These are phyloP conservation scores for Ecliptopera silaceata DNA, from an alignment of 2,888 invertebrate genomes.

Conservation along the genomic window DNA sequence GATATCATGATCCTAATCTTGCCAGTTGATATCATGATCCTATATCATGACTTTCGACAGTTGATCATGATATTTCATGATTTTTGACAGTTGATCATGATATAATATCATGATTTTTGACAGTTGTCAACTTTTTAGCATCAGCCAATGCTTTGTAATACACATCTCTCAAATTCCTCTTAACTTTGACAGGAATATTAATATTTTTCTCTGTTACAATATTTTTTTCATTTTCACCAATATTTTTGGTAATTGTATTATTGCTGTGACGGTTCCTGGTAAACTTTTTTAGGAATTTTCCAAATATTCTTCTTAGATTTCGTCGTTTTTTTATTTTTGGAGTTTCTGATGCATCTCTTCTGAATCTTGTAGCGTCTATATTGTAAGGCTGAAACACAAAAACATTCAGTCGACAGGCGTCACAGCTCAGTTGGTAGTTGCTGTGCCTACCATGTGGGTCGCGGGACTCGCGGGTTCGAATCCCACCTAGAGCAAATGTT, in stretches of 20 bases:
- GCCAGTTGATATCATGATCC: too few relatives aligned
- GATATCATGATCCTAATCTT: too few relatives aligned
- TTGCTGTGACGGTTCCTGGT: not conserved
- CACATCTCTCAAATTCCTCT: constrained; percentile 53
- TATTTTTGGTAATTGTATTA: not conserved
- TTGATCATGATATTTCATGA: not conserved
- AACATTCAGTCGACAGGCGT: too few relatives aligned
- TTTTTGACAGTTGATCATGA: too few relatives aligned
- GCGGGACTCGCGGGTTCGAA: too few relatives aligned
- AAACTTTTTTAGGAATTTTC: not conserved
- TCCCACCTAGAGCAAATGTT: too few relatives aligned
- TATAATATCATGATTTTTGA: constrained; percentile 16
- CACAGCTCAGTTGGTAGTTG: too few relatives aligned
- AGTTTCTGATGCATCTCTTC: constrained; percentile 11
- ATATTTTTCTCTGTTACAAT: not conserved
- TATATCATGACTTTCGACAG: too few relatives aligned
- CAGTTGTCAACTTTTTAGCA: constrained; percentile 46
- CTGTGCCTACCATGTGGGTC: too few relatives aligned
- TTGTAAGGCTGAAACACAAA: constrained; percentile 14
- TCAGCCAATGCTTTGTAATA: constrained; percentile 54
- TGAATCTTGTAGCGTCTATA: constrained; percentile 5
- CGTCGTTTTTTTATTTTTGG: not conserved
- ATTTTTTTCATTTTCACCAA: not conserved
- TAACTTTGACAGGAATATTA: constrained; percentile 17
- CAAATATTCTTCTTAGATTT: not conserved